phyloP scores from a whole-genome alignment of 2,113 vertebrate species.

The Phaetusa simplex region DNA sequence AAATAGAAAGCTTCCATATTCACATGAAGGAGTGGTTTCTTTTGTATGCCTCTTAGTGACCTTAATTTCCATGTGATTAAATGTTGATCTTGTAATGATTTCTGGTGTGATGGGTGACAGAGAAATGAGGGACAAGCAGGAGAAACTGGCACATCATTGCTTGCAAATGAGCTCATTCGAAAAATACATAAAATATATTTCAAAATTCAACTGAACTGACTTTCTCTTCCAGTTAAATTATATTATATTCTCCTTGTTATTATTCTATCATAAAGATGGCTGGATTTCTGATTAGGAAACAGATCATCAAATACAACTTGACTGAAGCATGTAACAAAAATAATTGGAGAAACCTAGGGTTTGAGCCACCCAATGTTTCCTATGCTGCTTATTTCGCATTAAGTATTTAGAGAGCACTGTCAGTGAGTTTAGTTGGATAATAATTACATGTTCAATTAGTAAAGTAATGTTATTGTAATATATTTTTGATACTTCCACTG shows the following conservation, averaged over 20 bases:
- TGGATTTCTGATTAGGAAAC: neutral
- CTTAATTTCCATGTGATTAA: slow-evolving; percentile 1
- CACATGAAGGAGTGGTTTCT: neutral
- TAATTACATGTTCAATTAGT: neutral
- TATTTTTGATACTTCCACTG: neutral
- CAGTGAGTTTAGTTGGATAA: neutral
- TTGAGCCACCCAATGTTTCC: neutral
- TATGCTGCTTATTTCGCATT: neutral
- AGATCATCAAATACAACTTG: neutral
- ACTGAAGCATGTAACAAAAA: neutral
- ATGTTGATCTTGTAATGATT: slow-evolving; percentile 4
- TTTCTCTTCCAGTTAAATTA: slow-evolving; percentile 49
- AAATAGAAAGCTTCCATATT: neutral
- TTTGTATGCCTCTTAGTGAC: neutral
- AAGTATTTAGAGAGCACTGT: neutral
- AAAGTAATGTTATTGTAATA: neutral
- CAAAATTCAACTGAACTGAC: slow-evolving; percentile 19
- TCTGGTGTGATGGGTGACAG: neutral
- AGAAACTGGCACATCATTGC: neutral
- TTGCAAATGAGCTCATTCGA: slow-evolving; percentile 20
- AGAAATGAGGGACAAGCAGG: neutral
- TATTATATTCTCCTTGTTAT: neutral
- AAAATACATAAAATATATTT: slow-evolving; percentile 24
- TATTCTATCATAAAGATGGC: neutral
- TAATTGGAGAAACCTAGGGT: neutral